Conservation (phyloP, 1,140 invertebrate species). For the Olivierus martensii region DNA sequence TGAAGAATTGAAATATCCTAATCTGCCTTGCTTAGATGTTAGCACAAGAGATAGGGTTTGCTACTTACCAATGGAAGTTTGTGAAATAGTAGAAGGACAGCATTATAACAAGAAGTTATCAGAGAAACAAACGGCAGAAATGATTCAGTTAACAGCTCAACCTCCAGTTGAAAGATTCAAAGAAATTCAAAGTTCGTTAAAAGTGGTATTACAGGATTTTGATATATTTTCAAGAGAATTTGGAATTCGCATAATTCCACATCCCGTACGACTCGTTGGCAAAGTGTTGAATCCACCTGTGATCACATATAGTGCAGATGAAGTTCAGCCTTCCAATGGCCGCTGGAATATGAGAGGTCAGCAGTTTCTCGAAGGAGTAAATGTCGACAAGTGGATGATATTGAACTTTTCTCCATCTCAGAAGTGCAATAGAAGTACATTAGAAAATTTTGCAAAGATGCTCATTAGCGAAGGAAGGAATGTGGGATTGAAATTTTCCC, state of each 20-base stretch:
- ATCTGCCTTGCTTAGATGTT: constrained; percentile 27
- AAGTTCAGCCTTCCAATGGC: neutral
- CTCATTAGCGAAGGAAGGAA: too few species aligned
- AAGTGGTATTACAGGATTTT: neutral
- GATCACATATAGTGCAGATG: neutral
- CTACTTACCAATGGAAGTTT: constrained; percentile 28
- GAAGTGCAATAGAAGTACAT: too few species aligned
- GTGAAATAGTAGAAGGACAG: constrained; percentile 24
- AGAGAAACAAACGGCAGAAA: constrained; percentile 7
- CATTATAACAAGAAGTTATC: constrained; percentile 12
- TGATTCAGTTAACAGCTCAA: constrained; percentile 22
- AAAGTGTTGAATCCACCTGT: neutral
- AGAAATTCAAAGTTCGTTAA: neutral
- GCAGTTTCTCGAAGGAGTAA: neutral
- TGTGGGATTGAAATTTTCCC: too few species aligned
- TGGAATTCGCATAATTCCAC: constrained; percentile 11
- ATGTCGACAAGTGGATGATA: constrained; percentile 7
- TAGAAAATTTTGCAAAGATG: too few species aligned
- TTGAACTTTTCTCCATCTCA: neutral
- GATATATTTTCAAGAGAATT: constrained; percentile 22
- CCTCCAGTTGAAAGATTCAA: constrained; percentile 21
- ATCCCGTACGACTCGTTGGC: neutral
- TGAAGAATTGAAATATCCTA: constrained; percentile 13
- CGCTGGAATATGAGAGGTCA: constrained; percentile 9
- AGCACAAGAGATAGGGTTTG: constrained; percentile 16